Percentiles rank a stretch among this genome's conserved stretches.
Evolutionary conservation across 2,888 invertebrate species (phyloP).

Genomic region (Oeneis ivallda): DNA sequence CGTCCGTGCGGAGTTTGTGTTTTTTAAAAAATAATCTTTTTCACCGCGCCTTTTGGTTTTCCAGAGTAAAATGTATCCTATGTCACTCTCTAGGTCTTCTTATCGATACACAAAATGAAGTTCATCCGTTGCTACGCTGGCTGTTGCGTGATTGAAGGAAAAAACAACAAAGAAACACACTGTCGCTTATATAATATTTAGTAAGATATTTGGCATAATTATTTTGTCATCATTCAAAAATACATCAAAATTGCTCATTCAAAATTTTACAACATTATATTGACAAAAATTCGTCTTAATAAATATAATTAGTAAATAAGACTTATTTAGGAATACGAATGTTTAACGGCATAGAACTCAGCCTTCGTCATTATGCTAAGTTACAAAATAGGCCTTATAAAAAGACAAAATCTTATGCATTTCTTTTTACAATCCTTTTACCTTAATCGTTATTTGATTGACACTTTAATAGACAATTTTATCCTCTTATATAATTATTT

Average conservation of each 20-base stretch:
- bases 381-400: neutral
- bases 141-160: too few relatives aligned
- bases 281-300: neutral
- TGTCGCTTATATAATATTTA: too few relatives aligned
- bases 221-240: too few relatives aligned
- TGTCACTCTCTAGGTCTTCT: too few relatives aligned
- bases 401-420: neutral
- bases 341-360: constrained; percentile 6
- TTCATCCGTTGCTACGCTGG: too few relatives aligned
- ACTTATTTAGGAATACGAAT: neutral
- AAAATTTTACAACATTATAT: neutral
- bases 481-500: neutral
- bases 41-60: too few relatives aligned
- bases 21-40: too few relatives aligned
- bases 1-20: too few relatives aligned
- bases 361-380: constrained; percentile 7
- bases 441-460: constrained; percentile 8
- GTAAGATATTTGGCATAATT: too few relatives aligned
- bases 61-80: too few relatives aligned
- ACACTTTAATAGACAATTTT: constrained; percentile 21
- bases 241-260: neutral
- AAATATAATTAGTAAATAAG: neutral
- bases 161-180: too few relatives aligned
- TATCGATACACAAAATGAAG: too few relatives aligned
- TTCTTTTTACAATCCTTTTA: neutral